phyloP scores from a whole-genome alignment of 30 jellyfish, hydroid and myxozoan genomes.

The Mastigias papua region DNA sequence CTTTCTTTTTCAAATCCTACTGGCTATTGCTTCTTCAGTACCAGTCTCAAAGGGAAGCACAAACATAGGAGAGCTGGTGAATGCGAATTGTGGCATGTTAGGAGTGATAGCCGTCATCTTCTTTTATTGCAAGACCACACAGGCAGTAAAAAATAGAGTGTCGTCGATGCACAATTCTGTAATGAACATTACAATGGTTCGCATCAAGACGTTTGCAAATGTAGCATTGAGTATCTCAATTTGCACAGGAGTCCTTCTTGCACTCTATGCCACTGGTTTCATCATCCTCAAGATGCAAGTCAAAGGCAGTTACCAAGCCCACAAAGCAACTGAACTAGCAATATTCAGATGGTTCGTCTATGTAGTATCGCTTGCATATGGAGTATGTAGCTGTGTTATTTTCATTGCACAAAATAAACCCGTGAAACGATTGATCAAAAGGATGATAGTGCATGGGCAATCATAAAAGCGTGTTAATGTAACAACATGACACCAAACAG shows the following conservation, averaged over 20 bases:
- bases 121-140: conserved; percentile 18
- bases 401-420: not conserved
- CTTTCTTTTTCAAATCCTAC: not conserved
- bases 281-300: not conserved
- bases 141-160: conserved; percentile 16
- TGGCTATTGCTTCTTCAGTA: not conserved
- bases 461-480: not conserved
- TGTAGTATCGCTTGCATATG: not conserved
- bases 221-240: conserved; percentile 2
- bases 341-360: not conserved
- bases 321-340: not conserved
- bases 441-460: not conserved
- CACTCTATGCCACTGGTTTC: not conserved
- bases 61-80: too few species aligned
- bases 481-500: not conserved
- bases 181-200: not conserved
- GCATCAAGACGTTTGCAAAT: not conserved
- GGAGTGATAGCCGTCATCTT: not conserved
- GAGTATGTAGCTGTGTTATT: not conserved
- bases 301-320: not conserved
- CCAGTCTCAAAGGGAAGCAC: not conserved
- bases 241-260: not conserved
- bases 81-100: not conserved
- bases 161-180: not conserved
- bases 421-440: not conserved